Base-by-base conservation (phyloP, 2,797 vertebrate species). In the Okamejei kenojei region DNA sequence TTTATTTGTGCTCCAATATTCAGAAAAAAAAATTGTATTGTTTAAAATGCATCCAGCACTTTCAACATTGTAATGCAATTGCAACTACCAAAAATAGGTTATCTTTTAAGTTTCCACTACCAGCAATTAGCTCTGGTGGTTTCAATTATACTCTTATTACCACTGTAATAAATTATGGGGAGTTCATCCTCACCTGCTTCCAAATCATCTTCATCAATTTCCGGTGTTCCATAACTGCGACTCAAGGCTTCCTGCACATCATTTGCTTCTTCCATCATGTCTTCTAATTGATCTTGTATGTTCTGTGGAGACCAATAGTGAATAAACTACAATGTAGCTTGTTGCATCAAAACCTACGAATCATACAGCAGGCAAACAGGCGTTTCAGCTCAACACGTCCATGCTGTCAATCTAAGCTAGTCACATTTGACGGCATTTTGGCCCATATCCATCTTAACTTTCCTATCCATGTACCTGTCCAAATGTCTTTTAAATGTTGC, bases 201-300 rank as follows among this genome's bases (percentile, higher is more conserved):
- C 94, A 99, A 95, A 95, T 99, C 99, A 26, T 98, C 98, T 61
- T 99, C 99, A 93, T 99, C 98, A 19, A 99, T 96, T 15, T 99
- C 99, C 93, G 98, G 99, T 7, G 97, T 98, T 93, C 98, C 98
- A 1, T 99, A 99, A 96, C 98, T 99, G 38, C 98, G 97, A 95
- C 98, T 96, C 95, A 99, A 93, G 0, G 98, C 97, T 93, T 99
- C 98, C 94, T 99, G 98, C 93, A 99, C 98, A 74, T 99, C 99
- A 77, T 95, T 98, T 93, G 98, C 98, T 74, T 99, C 98, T 95
- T 99, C 98, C 99, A 99, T 99, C 99, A 99, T 99, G 95, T 99
- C 99, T 94, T 98, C 98, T 94, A 99, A 95, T 94, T 99, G 97
- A 94, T 99, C 98, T 96, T 99, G 99, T 93, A 99, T 95, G 94